phyloP scores from a whole-genome alignment of 2,797 vertebrate genomes.

The Botia almorhae region DNA sequence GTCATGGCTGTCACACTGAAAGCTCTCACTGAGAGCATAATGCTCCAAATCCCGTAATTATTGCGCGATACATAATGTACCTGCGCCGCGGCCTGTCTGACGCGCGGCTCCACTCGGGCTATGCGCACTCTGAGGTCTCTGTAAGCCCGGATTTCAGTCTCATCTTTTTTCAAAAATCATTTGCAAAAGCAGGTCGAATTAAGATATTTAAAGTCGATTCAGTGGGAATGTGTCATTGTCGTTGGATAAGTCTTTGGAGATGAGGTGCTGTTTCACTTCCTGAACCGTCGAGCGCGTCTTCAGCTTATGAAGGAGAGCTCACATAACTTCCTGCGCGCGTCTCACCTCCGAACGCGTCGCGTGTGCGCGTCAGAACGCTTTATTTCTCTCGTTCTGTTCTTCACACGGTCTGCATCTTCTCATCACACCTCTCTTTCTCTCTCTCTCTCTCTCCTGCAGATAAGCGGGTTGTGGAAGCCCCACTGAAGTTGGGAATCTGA shows the following conservation, averaged over 20 bases:
- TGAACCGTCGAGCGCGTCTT: neutral
- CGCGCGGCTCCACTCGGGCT: slow-evolving; percentile 66
- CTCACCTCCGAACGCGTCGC: neutral
- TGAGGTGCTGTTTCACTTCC: neutral
- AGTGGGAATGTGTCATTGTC: slow-evolving; percentile 44
- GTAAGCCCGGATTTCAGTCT: slow-evolving; percentile 57
- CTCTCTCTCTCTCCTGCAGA: slow-evolving; percentile 52
- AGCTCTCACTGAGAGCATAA: slow-evolving; percentile 80
- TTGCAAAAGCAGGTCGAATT: slow-evolving; percentile 53
- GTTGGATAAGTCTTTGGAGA: slow-evolving; percentile 35
- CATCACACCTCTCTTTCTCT: neutral
- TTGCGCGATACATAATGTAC: slow-evolving; percentile 81
- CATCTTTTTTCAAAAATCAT: too few relatives aligned
- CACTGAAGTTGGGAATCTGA: slow-evolving; percentile 77
- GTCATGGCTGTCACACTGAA: slow-evolving; percentile 82
- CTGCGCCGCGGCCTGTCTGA: slow-evolving; percentile 79
- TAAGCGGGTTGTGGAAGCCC: slow-evolving; percentile 53
- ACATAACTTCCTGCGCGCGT: slow-evolving; percentile 22
- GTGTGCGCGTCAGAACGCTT: slow-evolving; percentile 12
- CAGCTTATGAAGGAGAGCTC: slow-evolving; percentile 25
- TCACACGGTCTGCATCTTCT: neutral
- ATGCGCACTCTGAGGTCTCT: slow-evolving; percentile 45
- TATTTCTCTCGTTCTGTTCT: slow-evolving; percentile 27
- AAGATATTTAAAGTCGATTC: slow-evolving; percentile 47
- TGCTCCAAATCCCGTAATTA: slow-evolving; percentile 85